Evolutionary conservation across 2,797 vertebrate genomes (phyloP).

Genomic region (Periophthalmus magnuspinnatus): DNA sequence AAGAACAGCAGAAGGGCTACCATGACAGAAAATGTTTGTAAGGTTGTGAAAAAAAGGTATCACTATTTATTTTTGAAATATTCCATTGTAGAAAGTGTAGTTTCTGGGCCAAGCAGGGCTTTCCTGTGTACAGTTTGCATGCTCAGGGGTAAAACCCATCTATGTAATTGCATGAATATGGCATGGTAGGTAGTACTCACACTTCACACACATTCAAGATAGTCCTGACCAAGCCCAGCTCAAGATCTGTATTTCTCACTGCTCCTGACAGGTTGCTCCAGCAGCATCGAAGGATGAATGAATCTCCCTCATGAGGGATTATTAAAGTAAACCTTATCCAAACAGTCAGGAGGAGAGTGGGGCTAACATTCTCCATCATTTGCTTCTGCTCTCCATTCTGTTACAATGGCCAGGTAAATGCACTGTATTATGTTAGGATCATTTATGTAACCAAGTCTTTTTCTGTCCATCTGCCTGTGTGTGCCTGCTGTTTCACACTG

Average conservation of each 20-base stretch:
- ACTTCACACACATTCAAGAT: too few relatives aligned
- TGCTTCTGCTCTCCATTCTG: neutral
- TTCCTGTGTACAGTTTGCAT: neutral
- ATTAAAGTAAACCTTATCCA: too few relatives aligned
- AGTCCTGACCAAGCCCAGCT: too few relatives aligned
- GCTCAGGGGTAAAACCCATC: neutral
- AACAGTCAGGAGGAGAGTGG: neutral
- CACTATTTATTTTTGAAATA: neutral
- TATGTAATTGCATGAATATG: too few relatives aligned
- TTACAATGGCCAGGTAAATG: neutral
- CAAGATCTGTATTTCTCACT: too few relatives aligned
- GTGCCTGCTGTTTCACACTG: neutral
- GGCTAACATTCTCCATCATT: neutral
- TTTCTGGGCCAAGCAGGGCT: neutral
- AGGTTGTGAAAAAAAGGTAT: too few relatives aligned
- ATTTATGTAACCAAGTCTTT: neutral
- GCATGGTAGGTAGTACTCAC: too few relatives aligned
- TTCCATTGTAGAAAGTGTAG: neutral
- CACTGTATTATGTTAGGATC: neutral
- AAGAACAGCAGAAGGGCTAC: neutral
- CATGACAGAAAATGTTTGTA: neutral
- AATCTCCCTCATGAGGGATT: too few relatives aligned
- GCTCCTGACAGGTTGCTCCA: too few relatives aligned
- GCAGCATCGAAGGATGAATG: too few relatives aligned
- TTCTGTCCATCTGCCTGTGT: neutral